Base-by-base conservation (phyloP, 2,888 invertebrate genomes). In the Chrysomela aeneicollis region DNA sequence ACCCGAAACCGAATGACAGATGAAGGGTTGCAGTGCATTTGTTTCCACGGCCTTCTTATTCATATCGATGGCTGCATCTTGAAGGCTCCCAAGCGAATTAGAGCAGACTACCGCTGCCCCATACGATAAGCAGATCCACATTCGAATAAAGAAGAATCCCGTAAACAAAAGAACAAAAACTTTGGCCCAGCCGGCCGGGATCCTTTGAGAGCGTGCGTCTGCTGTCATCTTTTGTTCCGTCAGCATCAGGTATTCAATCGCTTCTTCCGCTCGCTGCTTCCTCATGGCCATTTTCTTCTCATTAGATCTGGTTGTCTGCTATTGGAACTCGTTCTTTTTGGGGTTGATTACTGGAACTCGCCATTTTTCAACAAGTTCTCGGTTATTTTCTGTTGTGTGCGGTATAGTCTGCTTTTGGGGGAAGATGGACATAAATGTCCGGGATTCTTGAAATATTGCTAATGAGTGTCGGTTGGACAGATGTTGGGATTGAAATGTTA, bases 91-190 rank as follows among this genome's bases (percentile, higher is more conserved):
- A 26, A 26, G 26, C 26, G 26, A 26, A 26, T 26, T 26, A 30
- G 54, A 47, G 12, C 46, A 15, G 30, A 30, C 12, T 52, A 52
- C 52, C 32, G 18, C 30, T 52, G n/a, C n/a, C 35, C 54, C 35
- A 54, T 21, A 35, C 32, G 32, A 19, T 54, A 35, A 21, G 37
- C 32, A 26, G 26, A 6, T 3, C 3, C 42, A 15, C 10, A 57
- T 46, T 26, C 57, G n/a, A 35, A 21, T 46, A 57, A 57, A 46
- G 26, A 30, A 46, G 57, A 46, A 26, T 57, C 46, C 22, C 18
- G 57, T 42, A 46, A 26, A 57, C 57, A 57, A 57, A 46, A 46
- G 46, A 46, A 61, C 61, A 65, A 59, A 61, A 59, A 61, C 61
- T 37, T 61, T 37, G 19, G 17, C 50, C 51, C 65, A 65, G 65